Evolutionary conservation across 2,888 invertebrate genomes (phyloP), one percentile per base, ranked within the genome.

Genomic region (Malthinus seriepunctatus): DNA sequence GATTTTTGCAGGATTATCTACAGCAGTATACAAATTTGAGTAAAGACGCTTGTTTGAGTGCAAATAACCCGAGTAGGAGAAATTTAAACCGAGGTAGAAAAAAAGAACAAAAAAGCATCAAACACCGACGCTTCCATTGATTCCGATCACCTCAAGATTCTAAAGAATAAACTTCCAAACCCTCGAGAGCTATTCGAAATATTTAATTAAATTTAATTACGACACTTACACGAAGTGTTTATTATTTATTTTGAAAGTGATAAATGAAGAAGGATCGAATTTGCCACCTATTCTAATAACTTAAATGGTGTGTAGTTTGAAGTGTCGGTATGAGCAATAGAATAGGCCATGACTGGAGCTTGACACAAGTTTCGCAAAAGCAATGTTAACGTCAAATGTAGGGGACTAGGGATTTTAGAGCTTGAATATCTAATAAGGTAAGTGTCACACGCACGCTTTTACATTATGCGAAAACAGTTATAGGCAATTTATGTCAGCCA

Each of bases 371-470:
- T 62, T 64, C 47, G 59, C 50, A 56, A 62, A 63, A 52, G 59
- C 63, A 62, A 61, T 62, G 66, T 63, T 65, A 65, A 62, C 63
- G 61, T 59, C 59, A 58, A 63, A 63, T 60, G 56, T 63, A 59
- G 60, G 23, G 60, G 59, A 55, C 47, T 46, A 32, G 63, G 67
- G 64, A 65, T 66, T 64, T 58, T 53, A 60, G 64, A 61, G 64
- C 63, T 61, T 67, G 67, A 67, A 67, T 67, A 67, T 64, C 62
- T 67, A 67, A 67, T 66, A 65, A 67, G 67, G 57, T 46, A 50
- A 62, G 59, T 66, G 67, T 67, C 67, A 67, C 64, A 65, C 63
- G 64, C 67, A 67, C 65, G 62, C 65, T 59, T 62, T 58, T 64
- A 60, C 65, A 67, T 67, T 65, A 67, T 65, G 64, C 63, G 58